These are phyloP conservation scores for Sesamia inferens DNA, from an alignment of 2,888 invertebrate species.

Conservation along the genomic window DNA sequence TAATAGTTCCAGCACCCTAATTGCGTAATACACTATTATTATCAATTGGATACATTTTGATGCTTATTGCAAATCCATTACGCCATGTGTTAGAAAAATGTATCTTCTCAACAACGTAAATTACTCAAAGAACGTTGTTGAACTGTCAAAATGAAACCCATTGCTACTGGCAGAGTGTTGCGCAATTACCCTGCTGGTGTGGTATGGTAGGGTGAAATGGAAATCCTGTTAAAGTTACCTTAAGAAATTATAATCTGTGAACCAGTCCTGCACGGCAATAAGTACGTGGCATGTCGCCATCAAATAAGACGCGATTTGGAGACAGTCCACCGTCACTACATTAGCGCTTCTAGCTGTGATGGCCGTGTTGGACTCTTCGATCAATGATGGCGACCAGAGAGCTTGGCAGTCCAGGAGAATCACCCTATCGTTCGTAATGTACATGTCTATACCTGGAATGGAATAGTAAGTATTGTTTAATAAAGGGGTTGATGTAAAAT, in stretches of 20 bases:
- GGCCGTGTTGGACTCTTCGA: conserved; percentile 89
- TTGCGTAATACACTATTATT: too few species aligned
- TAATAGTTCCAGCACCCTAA: neutral
- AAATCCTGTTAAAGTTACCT: too few species aligned
- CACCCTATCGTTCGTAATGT: conserved; percentile 92
- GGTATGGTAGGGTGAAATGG: too few species aligned
- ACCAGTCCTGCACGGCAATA: conserved; percentile 97
- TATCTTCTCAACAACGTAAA: too few species aligned
- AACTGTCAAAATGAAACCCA: too few species aligned
- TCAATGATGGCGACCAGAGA: conserved; percentile 93
- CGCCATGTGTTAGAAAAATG: too few species aligned
- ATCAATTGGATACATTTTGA: too few species aligned
- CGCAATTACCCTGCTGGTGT: too few species aligned
- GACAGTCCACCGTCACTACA: conserved; percentile 92
- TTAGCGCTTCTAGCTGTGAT: conserved; percentile 88
- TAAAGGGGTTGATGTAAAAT: neutral
- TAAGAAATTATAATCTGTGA: conserved; percentile 94
- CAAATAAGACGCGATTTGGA: conserved; percentile 95
- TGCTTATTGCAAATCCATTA: too few species aligned
- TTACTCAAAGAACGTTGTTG: too few species aligned
- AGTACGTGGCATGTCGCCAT: conserved; percentile 97
- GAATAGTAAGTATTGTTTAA: neutral
- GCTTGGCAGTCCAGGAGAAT: conserved; percentile 97
- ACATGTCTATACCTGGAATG: conserved; percentile 92
- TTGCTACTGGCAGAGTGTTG: too few species aligned